Evolutionary conservation across 2,797 vertebrate species (phyloP).

Genomic region (Podargus strigoides): DNA sequence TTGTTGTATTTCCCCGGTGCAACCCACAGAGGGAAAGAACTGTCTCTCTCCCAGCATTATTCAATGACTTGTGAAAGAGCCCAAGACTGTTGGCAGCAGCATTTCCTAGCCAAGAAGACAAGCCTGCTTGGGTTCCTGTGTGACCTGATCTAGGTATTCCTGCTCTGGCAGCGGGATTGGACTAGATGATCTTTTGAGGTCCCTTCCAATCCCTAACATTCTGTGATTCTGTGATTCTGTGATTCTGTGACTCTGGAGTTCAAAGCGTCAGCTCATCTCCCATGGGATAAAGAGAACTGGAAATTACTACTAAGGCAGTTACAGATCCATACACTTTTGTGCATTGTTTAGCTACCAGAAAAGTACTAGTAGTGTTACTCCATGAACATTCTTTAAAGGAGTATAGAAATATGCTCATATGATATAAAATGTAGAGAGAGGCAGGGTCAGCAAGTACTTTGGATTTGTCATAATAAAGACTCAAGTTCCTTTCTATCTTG

Average conservation of each 20-base stretch:
- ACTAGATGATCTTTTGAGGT: too few species aligned
- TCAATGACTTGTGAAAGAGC: not conserved
- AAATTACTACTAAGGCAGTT: not conserved
- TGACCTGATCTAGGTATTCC: too few species aligned
- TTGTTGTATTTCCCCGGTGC: not conserved
- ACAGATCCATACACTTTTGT: not conserved
- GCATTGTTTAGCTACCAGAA: not conserved
- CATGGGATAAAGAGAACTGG: not conserved
- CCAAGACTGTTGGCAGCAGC: not conserved
- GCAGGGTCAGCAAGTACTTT: not conserved
- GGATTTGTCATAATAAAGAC: not conserved
- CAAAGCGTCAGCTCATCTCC: not conserved
- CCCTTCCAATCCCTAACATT: too few species aligned
- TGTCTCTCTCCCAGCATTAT: not conserved
- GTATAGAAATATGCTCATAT: not conserved
- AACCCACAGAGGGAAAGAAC: not conserved
- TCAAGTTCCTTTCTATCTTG: not conserved
- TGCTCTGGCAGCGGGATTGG: too few species aligned
- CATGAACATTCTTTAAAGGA: not conserved
- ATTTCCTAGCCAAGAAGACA: not conserved
- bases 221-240: too few species aligned
- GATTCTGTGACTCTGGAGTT: not conserved
- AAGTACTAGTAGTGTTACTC: not conserved
- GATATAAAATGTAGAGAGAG: not conserved
- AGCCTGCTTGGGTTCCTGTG: not conserved